phyloP scores from a whole-genome alignment of 1,140 invertebrate species.

The Neelides sp. region DNA sequence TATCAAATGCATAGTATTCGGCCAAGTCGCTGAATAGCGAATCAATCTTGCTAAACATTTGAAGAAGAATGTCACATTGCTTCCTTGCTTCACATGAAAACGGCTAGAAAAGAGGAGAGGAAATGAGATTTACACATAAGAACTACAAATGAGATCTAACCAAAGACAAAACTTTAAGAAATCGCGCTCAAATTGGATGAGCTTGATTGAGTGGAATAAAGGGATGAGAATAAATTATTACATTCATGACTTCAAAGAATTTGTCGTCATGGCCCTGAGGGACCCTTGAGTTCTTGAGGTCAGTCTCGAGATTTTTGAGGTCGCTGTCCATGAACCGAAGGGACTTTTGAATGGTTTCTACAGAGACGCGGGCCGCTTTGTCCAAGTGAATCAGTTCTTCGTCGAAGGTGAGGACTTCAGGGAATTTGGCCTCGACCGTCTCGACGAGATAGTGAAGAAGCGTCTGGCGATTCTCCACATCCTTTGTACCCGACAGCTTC shows the following conservation, averaged over 20 bases:
- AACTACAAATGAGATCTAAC: slow-evolving; percentile 1
- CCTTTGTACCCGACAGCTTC: slow-evolving; percentile 89
- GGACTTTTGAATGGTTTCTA: slow-evolving; percentile 71
- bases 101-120: slow-evolving; percentile 35
- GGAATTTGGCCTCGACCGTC: slow-evolving; percentile 73
- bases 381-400: slow-evolving; percentile 81
- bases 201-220: background rate
- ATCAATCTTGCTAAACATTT: slow-evolving; percentile 91
- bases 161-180: background rate
- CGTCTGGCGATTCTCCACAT: slow-evolving; percentile 81
- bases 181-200: background rate
- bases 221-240: slow-evolving; percentile 39
- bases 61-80: slow-evolving; percentile 73
- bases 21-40: slow-evolving; percentile 65
- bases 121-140: background rate
- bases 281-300: slow-evolving; percentile 64
- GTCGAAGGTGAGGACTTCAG: slow-evolving; percentile 65
- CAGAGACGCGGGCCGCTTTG: slow-evolving; percentile 65
- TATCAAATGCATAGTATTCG: slow-evolving; percentile 87
- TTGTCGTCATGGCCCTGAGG: slow-evolving; percentile 65
- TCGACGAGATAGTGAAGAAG: slow-evolving; percentile 85
- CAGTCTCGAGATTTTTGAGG: slow-evolving; percentile 72
- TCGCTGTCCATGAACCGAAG: slow-evolving; percentile 74
- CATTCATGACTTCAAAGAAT: slow-evolving; percentile 71
- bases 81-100: slow-evolving; percentile 68